phyloP scores from a whole-genome alignment of 2,888 invertebrate species.

The Andrena hattorfiana region DNA sequence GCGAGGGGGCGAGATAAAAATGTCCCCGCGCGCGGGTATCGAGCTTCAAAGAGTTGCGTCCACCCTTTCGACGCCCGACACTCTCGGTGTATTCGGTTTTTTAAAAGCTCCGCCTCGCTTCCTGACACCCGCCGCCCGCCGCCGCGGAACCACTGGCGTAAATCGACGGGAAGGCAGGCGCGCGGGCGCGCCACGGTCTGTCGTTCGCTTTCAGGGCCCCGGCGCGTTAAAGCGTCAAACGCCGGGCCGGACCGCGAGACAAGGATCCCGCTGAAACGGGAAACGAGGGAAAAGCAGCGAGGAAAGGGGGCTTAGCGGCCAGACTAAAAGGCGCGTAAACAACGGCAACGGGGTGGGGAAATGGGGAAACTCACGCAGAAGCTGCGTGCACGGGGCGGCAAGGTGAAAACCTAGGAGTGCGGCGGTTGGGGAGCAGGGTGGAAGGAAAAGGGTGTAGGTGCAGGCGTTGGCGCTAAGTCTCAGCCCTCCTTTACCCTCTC shows the following conservation, averaged over 20 bases:
- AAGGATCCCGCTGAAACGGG: conserved; percentile 33
- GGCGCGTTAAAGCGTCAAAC: conserved; percentile 71
- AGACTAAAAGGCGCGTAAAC: conserved; percentile 57
- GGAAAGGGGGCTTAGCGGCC: background rate
- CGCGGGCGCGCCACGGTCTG: conserved; percentile 48
- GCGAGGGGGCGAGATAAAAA: conserved; percentile 6
- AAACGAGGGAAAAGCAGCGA: background rate
- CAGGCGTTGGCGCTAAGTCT: conserved; percentile 55
- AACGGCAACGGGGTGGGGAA: conserved; percentile 25
- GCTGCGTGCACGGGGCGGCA: conserved; percentile 11
- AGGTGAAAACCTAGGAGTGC: background rate
- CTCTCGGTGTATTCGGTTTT: conserved; percentile 66
- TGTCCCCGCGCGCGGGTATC: conserved; percentile 53
- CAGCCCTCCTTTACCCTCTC: conserved; percentile 22
- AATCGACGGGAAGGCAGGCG: conserved; percentile 55
- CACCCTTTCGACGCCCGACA: conserved; percentile 62
- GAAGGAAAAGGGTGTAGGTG: conserved; percentile 8
- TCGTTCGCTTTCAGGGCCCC: conserved; percentile 57
- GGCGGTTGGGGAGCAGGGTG: background rate
- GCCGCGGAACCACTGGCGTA: conserved; percentile 5
- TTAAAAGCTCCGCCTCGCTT: conserved; percentile 63
- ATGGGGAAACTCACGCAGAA: conserved; percentile 27
- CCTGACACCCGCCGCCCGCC: background rate
- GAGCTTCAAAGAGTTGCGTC: conserved; percentile 64
- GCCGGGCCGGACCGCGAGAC: conserved; percentile 42